Evolutionary conservation across 2,113 vertebrate genomes (phyloP), one percentile per base, ranked within the genome.

Genomic region (Ameiurus melas): DNA sequence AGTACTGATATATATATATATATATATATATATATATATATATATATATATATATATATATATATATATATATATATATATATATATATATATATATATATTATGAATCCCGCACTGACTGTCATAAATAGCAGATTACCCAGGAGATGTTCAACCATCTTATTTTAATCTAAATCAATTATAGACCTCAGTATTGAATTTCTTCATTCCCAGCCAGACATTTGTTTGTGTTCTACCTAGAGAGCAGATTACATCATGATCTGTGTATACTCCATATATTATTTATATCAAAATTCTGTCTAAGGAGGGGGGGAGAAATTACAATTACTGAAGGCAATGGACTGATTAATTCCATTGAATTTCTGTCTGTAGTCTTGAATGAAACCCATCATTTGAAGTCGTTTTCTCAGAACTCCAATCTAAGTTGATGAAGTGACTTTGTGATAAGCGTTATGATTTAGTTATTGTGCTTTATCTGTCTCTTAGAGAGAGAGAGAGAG

Each of bases 331-430:
- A 86, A 89, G 85, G 87, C 91, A 91, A 43, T 88, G 87, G 82
- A 89, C 89, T 90, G 88, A 91, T 91, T 91, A 92, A 91, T 92
- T 90, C 88, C 73, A 90, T 92, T 87, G 90, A 89, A 90, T 91
- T 91, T 86, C 83, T 79, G n/a, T 55, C 78, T 79, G 51, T 73
- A 27, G 62, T 83, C 53, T 85, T 87, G 62, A 84, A 64, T 53
- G 86, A 87, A 91, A 84, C 87, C 66, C 36, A 78, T 91, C 88
- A 87, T 89, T 91, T 91, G 80, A 86, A 79, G 84, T 89, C 10
- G 83, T 91, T 91, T 91, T 90, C 90, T 90, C 87, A 77, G 53
- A 89, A 84, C 68, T 83, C 22, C 71, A 73, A 70, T 88, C 86
- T 79, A 80, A 77, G 68, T 85, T 87, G 88, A 89, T 87, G 70